A percentile compares a stretch with the other conserved stretches of the same genome.
These are phyloP conservation scores for Pionites leucogaster DNA, from an alignment of 2,113 vertebrate genomes.

Conservation along the genomic window DNA sequence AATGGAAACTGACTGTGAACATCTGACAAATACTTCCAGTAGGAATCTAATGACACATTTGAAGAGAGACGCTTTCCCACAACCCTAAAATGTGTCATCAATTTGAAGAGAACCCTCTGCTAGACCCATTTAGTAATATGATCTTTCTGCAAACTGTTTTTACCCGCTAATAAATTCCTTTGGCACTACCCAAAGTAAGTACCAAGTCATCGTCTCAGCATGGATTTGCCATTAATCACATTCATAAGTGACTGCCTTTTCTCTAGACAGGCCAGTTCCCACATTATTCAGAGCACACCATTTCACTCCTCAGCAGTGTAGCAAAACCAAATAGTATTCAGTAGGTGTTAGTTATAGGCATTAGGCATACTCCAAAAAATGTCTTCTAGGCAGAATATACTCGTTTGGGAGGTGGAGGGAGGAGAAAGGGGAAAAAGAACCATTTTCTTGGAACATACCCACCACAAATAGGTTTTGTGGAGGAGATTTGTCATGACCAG, in stretches of 20 bases:
- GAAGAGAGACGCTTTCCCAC: not conserved
- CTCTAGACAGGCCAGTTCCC: not conserved
- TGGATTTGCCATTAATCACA: not conserved
- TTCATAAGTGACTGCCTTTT: not conserved
- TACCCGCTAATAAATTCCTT: conserved; percentile 33
- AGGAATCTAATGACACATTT: not conserved
- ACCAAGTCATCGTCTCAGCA: not conserved
- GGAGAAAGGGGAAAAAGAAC: not conserved
- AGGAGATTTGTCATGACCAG: not conserved
- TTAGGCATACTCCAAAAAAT: not conserved
- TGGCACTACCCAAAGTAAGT: not conserved
- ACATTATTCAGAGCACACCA: not conserved
- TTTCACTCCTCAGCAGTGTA: not conserved
- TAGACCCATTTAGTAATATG: conserved; percentile 32
- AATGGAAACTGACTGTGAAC: not conserved
- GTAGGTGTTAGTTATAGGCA: not conserved
- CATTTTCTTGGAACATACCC: not conserved
- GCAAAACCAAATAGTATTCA: not conserved
- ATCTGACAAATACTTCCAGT: not conserved
- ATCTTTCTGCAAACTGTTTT: conserved; percentile 26
- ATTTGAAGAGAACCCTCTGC: not conserved
- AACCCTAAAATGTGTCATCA: not conserved
- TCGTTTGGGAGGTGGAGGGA: not conserved
- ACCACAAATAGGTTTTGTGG: not conserved
- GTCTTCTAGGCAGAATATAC: not conserved